Conservation (phyloP, 1,140 invertebrate genomes). For the Oedothorax gibbosus region DNA sequence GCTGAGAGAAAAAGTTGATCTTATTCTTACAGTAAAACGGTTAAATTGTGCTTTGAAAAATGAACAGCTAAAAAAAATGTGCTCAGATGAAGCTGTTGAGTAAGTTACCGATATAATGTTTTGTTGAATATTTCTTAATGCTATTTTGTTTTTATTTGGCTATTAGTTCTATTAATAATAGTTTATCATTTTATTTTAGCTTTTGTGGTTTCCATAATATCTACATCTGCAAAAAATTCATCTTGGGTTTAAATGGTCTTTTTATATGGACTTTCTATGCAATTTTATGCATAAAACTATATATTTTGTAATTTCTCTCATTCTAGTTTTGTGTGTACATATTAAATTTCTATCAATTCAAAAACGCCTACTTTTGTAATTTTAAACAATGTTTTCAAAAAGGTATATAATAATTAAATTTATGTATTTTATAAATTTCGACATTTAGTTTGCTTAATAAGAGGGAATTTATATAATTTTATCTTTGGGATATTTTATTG, state of each 20-base stretch:
- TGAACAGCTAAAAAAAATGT: conserved; percentile 3
- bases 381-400: background rate
- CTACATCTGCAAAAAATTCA: background rate
- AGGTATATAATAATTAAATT: background rate
- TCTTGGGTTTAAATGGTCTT: background rate
- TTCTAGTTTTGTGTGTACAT: too few relatives aligned
- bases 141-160: background rate
- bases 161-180: background rate
- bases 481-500: background rate
- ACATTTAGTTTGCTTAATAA: background rate
- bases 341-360: background rate
- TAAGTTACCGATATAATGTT: background rate
- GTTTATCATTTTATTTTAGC: background rate
- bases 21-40: too few relatives aligned
- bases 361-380: background rate
- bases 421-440: background rate
- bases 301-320: too few relatives aligned
- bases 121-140: background rate
- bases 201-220: background rate
- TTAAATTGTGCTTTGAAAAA: background rate
- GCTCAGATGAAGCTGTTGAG: background rate
- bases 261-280: background rate
- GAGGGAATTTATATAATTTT: background rate
- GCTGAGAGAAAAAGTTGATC: conserved; percentile 9
- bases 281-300: background rate